A percentile compares a stretch with the other conserved stretches of the same genome.
These are phyloP conservation scores for Gambusia yucatana DNA, from an alignment of 2,797 vertebrate species.

Conservation along the genomic window DNA sequence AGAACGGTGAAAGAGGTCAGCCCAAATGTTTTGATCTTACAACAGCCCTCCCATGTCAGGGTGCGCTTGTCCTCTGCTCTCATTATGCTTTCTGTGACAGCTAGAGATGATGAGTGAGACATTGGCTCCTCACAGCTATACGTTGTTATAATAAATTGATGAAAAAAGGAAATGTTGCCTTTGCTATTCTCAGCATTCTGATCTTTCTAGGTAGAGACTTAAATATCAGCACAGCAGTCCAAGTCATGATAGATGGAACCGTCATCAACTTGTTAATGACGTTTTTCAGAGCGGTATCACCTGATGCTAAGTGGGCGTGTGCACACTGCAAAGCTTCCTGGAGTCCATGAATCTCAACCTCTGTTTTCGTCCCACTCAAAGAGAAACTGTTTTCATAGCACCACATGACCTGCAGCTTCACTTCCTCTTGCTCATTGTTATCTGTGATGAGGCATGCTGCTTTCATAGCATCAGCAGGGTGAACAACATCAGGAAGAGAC, in stretches of 20 bases:
- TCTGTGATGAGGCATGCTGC: not conserved
- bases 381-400: not conserved
- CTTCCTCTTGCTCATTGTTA: not conserved
- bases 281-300: not conserved
- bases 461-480: not conserved
- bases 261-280: not conserved
- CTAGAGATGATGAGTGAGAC: not conserved
- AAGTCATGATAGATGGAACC: not conserved
- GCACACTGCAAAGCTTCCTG: not conserved
- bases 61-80: not conserved
- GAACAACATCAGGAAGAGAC: not conserved
- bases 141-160: not conserved
- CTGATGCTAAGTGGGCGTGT: not conserved
- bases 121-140: no score
- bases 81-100: not conserved
- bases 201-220: not conserved
- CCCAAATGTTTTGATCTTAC: not conserved
- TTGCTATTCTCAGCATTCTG: no score
- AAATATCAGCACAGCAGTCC: not conserved
- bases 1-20: not conserved
- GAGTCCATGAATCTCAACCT: not conserved
- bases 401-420: constrained; percentile 3
- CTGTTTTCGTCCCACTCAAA: not conserved
- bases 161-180: not conserved
- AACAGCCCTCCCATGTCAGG: not conserved